Evolutionary conservation across 2,113 vertebrate species (phyloP).

Genomic region (Siphamia tubifer): DNA sequence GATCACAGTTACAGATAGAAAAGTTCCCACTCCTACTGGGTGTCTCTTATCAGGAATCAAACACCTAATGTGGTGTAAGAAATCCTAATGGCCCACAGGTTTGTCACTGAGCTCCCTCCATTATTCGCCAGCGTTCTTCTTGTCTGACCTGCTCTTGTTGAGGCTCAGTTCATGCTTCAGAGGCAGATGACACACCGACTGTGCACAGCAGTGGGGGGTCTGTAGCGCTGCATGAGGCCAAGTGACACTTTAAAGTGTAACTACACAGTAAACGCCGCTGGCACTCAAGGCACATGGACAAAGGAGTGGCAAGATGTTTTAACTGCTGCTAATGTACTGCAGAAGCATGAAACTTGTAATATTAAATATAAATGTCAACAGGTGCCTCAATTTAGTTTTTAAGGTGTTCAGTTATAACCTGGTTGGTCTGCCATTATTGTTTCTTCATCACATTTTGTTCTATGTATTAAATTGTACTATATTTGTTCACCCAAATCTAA

Average conservation of each 20-base stretch:
- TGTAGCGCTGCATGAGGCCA: conserved; percentile 5
- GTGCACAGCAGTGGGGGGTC: conserved; percentile 10
- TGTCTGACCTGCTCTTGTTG: conserved; percentile 6
- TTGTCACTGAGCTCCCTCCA: conserved; percentile 23
- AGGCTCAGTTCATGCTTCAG: neutral
- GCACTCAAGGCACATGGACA: too few species aligned
- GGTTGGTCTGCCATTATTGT: too few species aligned
- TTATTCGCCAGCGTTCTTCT: conserved; percentile 40
- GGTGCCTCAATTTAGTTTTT: neutral
- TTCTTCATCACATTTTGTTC: too few species aligned
- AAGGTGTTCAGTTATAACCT: too few species aligned
- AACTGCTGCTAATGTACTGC: neutral
- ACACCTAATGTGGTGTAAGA: conserved; percentile 40
- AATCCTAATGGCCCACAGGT: conserved; percentile 29
- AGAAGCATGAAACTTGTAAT: neutral
- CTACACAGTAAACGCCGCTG: conserved; percentile 8
- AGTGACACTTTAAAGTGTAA: conserved; percentile 13
- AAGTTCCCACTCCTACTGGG: conserved; percentile 7
- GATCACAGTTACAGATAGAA: conserved; percentile 40
- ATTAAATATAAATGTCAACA: too few species aligned
- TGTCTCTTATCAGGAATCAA: conserved; percentile 54
- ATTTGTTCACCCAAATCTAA: too few species aligned
- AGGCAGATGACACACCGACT: neutral
- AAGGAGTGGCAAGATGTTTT: neutral
- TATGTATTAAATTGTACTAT: too few species aligned